Evolutionary conservation across 2,113 vertebrate species (phyloP).

Genomic region (Aegotheles bennettii): DNA sequence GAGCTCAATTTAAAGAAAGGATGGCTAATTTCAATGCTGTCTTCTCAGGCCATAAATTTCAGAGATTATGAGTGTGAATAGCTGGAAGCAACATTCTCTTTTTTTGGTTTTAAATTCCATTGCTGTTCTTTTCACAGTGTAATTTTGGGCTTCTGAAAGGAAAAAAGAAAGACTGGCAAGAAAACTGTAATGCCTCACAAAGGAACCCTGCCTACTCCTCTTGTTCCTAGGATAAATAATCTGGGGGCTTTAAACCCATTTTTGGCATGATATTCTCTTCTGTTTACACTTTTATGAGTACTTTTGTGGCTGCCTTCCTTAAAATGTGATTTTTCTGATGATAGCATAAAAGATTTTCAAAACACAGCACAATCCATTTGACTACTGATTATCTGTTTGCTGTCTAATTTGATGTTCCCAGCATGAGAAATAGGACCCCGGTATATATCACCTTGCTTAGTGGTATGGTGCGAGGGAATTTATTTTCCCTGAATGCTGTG

Average conservation of each 20-base stretch:
- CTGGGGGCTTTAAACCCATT: background rate
- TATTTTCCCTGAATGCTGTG: background rate
- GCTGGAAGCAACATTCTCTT: constrained; percentile 11
- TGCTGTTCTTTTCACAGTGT: background rate
- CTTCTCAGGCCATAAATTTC: constrained; percentile 15
- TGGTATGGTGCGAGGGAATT: background rate
- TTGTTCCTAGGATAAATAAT: background rate
- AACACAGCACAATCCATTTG: background rate
- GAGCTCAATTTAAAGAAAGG: background rate
- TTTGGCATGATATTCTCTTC: background rate
- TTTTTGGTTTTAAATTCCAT: constrained; percentile 10
- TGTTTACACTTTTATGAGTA: background rate
- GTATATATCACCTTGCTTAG: background rate
- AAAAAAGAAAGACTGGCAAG: background rate
- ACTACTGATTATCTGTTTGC: background rate
- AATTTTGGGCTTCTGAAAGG: background rate
- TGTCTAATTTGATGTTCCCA: background rate
- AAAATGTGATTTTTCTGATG: background rate
- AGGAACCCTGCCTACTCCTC: background rate
- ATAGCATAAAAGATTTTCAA: background rate
- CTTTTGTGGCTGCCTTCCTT: background rate
- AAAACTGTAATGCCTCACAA: background rate
- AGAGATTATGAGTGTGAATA: background rate
- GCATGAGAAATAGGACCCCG: background rate
- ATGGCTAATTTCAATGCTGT: background rate